A percentile compares a stretch with the other conserved stretches of the same genome.
phyloP scores from a whole-genome alignment of 2,797 vertebrate species.

The Caiman crocodilus region DNA sequence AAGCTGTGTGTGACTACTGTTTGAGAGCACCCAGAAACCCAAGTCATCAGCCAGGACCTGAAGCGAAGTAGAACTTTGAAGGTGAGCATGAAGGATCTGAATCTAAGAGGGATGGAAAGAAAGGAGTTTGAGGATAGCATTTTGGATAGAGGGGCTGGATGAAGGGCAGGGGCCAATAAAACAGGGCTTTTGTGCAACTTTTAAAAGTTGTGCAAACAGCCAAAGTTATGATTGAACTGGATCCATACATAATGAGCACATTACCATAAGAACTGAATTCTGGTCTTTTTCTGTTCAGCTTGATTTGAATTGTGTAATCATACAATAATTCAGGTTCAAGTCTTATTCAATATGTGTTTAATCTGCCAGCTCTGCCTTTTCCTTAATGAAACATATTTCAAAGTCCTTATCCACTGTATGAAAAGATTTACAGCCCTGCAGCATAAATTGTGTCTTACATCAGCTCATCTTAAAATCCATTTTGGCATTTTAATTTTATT shows the following conservation, averaged over 20 bases:
- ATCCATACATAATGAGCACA: background rate
- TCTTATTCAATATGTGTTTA: background rate
- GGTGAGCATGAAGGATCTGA: background rate
- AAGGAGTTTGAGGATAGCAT: background rate
- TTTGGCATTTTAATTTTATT: background rate
- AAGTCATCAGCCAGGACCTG: background rate
- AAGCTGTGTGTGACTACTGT: background rate
- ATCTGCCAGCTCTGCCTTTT: background rate
- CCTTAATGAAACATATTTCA: background rate
- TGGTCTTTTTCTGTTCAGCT: background rate
- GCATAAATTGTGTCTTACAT: background rate
- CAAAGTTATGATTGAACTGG: fast-evolving
- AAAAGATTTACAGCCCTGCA: background rate
- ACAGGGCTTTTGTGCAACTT: background rate
- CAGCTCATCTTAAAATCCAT: background rate
- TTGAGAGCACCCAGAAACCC: background rate
- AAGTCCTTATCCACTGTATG: background rate
- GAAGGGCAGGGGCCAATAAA: background rate
- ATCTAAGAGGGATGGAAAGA: background rate
- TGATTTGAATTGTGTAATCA: background rate
- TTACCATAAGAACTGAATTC: background rate
- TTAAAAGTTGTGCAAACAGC: background rate
- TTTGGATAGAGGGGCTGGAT: background rate
- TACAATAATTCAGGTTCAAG: background rate
- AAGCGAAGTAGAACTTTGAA: background rate